These are phyloP conservation scores for Agapornis canus DNA, from an alignment of 2,797 vertebrate genomes.

Conservation along the genomic window DNA sequence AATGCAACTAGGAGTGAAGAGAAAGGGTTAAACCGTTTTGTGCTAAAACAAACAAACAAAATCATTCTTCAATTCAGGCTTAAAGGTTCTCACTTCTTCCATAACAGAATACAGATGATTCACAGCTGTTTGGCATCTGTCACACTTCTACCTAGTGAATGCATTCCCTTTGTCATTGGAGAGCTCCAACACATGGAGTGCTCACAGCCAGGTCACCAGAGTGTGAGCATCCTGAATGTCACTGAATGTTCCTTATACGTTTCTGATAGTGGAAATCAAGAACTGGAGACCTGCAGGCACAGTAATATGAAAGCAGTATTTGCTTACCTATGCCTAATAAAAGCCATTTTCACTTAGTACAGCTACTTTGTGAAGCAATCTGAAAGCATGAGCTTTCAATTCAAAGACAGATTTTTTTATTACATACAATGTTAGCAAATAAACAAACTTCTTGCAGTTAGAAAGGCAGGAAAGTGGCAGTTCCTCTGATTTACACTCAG, in stretches of 20 bases:
- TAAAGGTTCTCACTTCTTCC: constrained; percentile 12
- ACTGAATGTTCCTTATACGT: neutral
- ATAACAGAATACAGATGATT: constrained; percentile 11
- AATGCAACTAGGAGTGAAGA: neutral
- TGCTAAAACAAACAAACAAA: constrained; percentile 6
- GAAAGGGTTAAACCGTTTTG: neutral
- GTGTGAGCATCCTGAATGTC: fast-evolving
- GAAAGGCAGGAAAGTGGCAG: neutral
- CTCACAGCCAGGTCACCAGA: neutral
- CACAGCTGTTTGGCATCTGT: constrained; percentile 59
- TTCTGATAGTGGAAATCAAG: neutral
- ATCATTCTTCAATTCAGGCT: neutral
- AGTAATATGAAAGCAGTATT: neutral
- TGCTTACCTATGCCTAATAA: neutral
- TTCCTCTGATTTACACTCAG: neutral
- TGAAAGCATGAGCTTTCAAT: neutral
- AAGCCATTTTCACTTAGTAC: neutral
- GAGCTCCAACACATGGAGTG: neutral
- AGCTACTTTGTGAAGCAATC: neutral
- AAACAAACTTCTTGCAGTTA: neutral
- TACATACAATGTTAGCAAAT: neutral
- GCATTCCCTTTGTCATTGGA: neutral
- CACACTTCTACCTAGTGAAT: neutral
- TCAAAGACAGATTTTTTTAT: neutral
- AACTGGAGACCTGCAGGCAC: neutral